Evolutionary conservation across 2,888 invertebrate genomes (phyloP).

Genomic region (Dicyrtoma fusca): DNA sequence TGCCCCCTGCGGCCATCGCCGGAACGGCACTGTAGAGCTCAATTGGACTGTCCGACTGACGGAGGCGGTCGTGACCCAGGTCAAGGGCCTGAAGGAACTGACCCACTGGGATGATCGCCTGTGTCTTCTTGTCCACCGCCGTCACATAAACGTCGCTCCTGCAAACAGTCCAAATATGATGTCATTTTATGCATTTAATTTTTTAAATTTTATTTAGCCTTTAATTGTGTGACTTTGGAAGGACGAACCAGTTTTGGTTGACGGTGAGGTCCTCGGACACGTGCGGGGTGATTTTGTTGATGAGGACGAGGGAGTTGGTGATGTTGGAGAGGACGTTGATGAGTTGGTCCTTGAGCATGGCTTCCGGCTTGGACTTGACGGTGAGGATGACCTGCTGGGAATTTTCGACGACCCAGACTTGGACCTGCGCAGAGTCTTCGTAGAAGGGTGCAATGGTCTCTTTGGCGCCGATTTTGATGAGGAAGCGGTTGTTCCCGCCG

Average conservation of each 20-base stretch:
- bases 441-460: constrained; percentile 79
- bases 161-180: constrained; percentile 31
- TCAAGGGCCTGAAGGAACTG: constrained; percentile 76
- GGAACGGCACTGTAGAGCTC: constrained; percentile 74
- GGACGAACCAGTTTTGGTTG: constrained; percentile 68
- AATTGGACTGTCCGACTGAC: constrained; percentile 72
- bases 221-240: constrained; percentile 16
- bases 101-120: constrained; percentile 75
- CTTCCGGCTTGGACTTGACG: constrained; percentile 77
- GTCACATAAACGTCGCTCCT: constrained; percentile 87
- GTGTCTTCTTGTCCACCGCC: constrained; percentile 68
- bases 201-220: constrained; percentile 6
- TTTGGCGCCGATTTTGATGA: constrained; percentile 79
- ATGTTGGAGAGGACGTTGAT: constrained; percentile 74
- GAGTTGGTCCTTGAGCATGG: constrained; percentile 74
- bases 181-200: no score
- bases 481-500: constrained; percentile 78
- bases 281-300: constrained; percentile 77
- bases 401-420: constrained; percentile 89
- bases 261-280: constrained; percentile 68
- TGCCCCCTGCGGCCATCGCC: constrained; percentile 53
- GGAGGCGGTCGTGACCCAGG: constrained; percentile 80
- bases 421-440: constrained; percentile 74
- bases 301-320: constrained; percentile 75
- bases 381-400: constrained; percentile 82